A percentile compares a stretch with the other conserved stretches of the same genome.
phyloP scores from a whole-genome alignment of 2,888 invertebrate genomes.

The Epicampocera succincta region DNA sequence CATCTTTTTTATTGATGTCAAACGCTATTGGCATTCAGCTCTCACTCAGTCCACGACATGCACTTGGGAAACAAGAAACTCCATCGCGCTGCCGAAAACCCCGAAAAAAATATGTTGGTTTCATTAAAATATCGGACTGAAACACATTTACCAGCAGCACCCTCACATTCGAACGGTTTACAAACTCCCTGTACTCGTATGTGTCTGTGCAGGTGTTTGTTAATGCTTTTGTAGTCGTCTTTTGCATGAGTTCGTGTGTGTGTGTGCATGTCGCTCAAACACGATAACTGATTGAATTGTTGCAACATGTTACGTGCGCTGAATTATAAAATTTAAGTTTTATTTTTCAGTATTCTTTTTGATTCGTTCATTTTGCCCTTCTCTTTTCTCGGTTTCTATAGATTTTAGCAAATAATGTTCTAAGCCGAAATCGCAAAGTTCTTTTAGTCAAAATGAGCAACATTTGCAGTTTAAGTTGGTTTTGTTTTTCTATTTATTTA shows the following conservation, averaged over 20 bases:
- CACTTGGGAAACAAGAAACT: too few species aligned
- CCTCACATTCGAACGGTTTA: neutral
- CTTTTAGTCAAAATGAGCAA: constrained; percentile 63
- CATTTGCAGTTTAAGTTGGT: constrained; percentile 64
- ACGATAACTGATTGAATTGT: constrained; percentile 81
- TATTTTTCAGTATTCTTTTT: constrained; percentile 49
- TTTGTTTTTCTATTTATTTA: constrained; percentile 28
- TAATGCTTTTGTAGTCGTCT: neutral
- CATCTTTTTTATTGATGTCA: too few species aligned
- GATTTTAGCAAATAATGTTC: constrained; percentile 42
- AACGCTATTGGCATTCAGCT: too few species aligned
- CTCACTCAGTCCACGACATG: too few species aligned
- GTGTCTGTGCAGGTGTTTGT: neutral
- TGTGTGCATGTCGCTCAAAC: constrained; percentile 61
- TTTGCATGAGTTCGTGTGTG: neutral
- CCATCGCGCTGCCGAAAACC: too few species aligned
- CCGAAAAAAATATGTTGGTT: constrained; percentile 17
- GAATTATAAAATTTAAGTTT: constrained; percentile 65
- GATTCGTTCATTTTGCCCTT: constrained; percentile 8
- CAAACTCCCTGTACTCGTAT: neutral
- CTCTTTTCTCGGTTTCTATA: constrained; percentile 18
- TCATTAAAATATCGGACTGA: constrained; percentile 10
- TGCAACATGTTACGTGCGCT: constrained; percentile 78
- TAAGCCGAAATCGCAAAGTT: constrained; percentile 48
- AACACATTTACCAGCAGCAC: constrained; percentile 2